phyloP scores from a whole-genome alignment of 92 coral and sea anemone genomes.

The Parazoanthus atlanticus region DNA sequence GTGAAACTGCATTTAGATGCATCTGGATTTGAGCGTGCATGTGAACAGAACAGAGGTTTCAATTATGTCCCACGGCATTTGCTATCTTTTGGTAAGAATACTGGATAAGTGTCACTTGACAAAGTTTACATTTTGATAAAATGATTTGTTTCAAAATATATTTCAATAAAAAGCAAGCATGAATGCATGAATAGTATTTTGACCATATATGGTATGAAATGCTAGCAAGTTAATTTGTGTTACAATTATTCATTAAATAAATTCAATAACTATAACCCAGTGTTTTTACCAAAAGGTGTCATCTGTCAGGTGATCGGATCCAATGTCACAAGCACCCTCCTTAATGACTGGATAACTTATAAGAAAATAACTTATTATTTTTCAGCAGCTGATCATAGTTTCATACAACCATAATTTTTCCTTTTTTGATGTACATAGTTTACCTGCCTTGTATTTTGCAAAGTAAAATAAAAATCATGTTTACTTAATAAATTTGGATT shows the following conservation, averaged over 20 bases:
- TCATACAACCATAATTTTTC: too few species aligned
- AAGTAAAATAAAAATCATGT: too few species aligned
- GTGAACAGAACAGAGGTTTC: conserved; percentile 32
- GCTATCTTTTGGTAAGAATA: conserved; percentile 34
- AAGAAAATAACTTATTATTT: too few species aligned
- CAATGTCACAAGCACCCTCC: neutral
- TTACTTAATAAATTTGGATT: too few species aligned
- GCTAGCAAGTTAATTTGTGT: neutral
- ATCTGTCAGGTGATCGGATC: neutral
- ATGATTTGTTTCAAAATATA: neutral
- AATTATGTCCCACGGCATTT: neutral
- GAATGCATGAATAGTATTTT: conserved; percentile 39
- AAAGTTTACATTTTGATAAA: neutral
- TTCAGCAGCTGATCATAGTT: too few species aligned
- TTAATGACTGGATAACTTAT: too few species aligned
- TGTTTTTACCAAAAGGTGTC: conserved; percentile 35
- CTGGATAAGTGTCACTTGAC: neutral
- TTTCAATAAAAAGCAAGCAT: neutral
- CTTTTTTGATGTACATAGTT: too few species aligned
- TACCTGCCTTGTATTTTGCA: too few species aligned
- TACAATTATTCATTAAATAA: neutral
- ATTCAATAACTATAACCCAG: neutral
- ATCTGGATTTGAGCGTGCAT: conserved; percentile 2
- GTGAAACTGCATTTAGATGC: conserved; percentile 36
- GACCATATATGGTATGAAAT: conserved; percentile 43